These are phyloP conservation scores for Triplophysa rosa DNA, from an alignment of 2,113 vertebrate species.

Conservation along the genomic window DNA sequence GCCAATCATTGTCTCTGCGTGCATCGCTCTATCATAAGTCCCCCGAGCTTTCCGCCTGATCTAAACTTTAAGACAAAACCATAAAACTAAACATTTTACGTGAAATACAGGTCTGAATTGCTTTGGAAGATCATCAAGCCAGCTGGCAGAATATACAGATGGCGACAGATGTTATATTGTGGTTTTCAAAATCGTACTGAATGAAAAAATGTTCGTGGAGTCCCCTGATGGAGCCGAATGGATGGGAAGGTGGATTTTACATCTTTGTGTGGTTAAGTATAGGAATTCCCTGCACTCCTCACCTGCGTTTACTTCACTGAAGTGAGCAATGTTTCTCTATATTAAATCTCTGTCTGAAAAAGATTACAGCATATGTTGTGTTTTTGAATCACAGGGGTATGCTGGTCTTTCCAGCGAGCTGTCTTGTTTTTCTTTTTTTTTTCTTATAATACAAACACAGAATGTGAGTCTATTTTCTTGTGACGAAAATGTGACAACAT, in stretches of 20 bases:
- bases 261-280: background rate
- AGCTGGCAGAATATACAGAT: constrained; percentile 35
- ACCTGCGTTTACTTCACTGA: background rate
- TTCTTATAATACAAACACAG: too few relatives aligned
- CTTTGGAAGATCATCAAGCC: constrained; percentile 50
- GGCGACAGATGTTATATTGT: constrained; percentile 47
- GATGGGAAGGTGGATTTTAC: background rate
- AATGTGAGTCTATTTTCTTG: too few relatives aligned
- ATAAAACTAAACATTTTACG: constrained; percentile 60
- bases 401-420: background rate
- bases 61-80: constrained; percentile 51
- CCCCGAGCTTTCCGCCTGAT: constrained; percentile 46
- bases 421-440: too few relatives aligned
- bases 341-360: background rate
- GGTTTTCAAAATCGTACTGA: background rate
- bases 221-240: background rate
- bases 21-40: constrained; percentile 47
- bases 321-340: background rate
- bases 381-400: background rate
- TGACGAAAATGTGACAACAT: too few relatives aligned
- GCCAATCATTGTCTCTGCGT: constrained; percentile 47
- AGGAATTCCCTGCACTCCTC: background rate
- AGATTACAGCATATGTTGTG: background rate
- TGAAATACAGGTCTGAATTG: constrained; percentile 49
- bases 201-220: background rate